Evolutionary conservation across 2,113 vertebrate species (phyloP), one percentile per base, ranked within the genome.

Genomic region (Lamprologus callipterus): DNA sequence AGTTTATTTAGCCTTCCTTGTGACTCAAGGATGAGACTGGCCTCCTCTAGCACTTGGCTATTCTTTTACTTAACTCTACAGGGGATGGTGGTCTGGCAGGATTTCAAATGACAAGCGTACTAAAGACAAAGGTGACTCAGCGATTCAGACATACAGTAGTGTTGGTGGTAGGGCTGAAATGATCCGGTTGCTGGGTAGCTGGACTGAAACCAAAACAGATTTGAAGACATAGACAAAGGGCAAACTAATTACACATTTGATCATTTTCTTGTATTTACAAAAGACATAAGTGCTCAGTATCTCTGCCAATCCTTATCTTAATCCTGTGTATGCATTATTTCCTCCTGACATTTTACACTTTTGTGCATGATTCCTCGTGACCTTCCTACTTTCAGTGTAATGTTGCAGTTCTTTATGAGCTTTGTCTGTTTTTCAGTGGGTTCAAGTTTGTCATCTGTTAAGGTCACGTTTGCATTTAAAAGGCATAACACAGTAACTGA

Each of bases 1-100:
- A 93, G 94, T 96, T 96, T 95, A 94, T 95, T 95, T 94, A 95
- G 93, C 89, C 88, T 85, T 94, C 89, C 86, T 93, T 89, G 82
- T 91, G 93, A 93, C 93, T 95, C 92, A 91, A 88, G 92, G 88
- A 94, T 92, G 87, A 90, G 90, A 55, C 89, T 91, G 88, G 90
- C 94, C 93, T 94, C 92, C 89, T 93, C 88, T 82, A 85, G 45
- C 87, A 92, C 81, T 86, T 79, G 54, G 88, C 87, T 85, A 87
- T 92, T 91, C 84, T 80, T 91, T 94, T 87, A 57, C 65, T 89
- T 79, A 55, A 88, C 85, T 91, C 87, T 87, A 89, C 88, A 89
- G 93, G 88, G 89, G 86, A 35, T 83, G 75, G 16, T 42, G 40
- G 51, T 87, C 68, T 92, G 85, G 86, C 87, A 84, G 84, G 82